These are phyloP conservation scores for Bufo bufo DNA, from an alignment of 2,113 vertebrate species.

Conservation along the genomic window DNA sequence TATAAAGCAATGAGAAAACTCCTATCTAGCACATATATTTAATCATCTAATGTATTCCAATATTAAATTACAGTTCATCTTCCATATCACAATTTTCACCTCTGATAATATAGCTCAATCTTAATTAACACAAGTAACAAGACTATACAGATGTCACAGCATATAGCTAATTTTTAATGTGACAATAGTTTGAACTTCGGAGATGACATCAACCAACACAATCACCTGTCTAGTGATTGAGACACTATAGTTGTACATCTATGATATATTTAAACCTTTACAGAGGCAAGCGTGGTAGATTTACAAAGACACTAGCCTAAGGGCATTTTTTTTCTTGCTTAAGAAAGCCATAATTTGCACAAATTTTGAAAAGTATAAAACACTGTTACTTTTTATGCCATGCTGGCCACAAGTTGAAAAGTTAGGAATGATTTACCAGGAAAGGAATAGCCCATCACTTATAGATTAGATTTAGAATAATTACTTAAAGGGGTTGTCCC, in stretches of 20 bases:
- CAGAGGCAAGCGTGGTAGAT: not conserved
- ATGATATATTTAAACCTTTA: not conserved
- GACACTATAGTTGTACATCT: not conserved
- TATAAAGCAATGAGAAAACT: not conserved
- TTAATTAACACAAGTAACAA: conserved; percentile 48
- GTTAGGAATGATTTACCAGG: no score
- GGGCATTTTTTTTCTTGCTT: no score
- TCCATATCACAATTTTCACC: conserved; percentile 3
- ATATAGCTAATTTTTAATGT: conserved; percentile 38
- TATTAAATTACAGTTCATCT: not conserved
- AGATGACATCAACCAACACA: conserved; percentile 12
- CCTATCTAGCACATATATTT: not conserved
- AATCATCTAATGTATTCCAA: not conserved
- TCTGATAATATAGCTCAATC: conserved; percentile 36
- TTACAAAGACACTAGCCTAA: no score
- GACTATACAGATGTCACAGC: conserved; percentile 34
- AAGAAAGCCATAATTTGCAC: no score
- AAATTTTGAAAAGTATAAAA: no score
- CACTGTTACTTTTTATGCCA: no score
- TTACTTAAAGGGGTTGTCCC: no score
- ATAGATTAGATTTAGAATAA: no score
- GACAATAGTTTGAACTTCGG: conserved; percentile 27
- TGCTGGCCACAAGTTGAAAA: no score
- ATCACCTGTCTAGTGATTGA: conserved; percentile 5
- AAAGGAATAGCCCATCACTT: no score